Evolutionary conservation across 2,113 vertebrate genomes (phyloP), one percentile per base, ranked within the genome.

Genomic region (Bos javanicus): DNA sequence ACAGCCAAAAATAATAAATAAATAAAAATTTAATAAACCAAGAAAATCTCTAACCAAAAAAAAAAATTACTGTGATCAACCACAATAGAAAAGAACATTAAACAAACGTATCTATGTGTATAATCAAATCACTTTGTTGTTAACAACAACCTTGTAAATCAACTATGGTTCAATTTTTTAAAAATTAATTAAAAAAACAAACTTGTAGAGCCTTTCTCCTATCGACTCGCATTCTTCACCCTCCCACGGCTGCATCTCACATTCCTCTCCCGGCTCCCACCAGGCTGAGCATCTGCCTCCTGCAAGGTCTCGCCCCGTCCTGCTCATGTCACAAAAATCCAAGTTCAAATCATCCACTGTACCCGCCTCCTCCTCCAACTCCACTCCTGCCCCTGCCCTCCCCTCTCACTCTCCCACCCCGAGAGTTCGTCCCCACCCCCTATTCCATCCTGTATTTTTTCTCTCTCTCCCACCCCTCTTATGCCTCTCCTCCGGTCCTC

Each of bases 201-300:
- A 14, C 14, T 8, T 8, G 6, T 19, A 8, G 33, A 28, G 33
- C 28, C 46, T 54, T 6, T 3, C 5, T 71, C 43, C 7, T 3
- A 46, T 15, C 26, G 25, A 4, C 0, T 1, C 1, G 1, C 14
- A 4, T 26, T 10, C 86, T 71, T 39, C 10, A 39, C 25, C 50
- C 54, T n/a, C 85, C 62, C 43, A 23, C 17, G 3, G 76, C 13
- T 6, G 15, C 48, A 28, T 28, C 33, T 17, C 36, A 7, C 78
- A 30, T 6, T 7, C 57, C 15, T 16, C 48, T 56, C 14, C 11
- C 17, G 2, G 2, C 52, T 11, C 43, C 90, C 30, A 25, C 15
- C 28, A 62, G 50, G 59, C 48, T 21, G 5, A 19, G 14, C 13
- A 39, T 33, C 62, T 52, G 57, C 94, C 74, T 92, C 82, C 81